Conservation (phyloP, 2,888 invertebrate genomes). For the Ferdinandea cuprea region DNA sequence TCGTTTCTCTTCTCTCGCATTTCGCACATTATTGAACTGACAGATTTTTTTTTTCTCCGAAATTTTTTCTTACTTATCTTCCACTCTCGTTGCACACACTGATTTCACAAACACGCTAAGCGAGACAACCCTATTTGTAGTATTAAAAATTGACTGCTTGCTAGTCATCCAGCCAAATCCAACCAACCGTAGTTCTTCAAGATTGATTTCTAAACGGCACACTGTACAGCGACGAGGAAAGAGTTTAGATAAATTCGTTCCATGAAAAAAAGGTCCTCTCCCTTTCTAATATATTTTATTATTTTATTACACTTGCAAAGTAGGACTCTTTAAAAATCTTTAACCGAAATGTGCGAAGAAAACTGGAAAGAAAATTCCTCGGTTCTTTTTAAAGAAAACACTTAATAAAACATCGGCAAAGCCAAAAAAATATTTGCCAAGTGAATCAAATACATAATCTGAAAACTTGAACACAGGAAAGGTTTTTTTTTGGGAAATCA, state of each 20-base stretch:
- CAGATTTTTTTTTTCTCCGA: slow-evolving; percentile 19
- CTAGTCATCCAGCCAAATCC: too few species aligned
- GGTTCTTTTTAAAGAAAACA: not conserved
- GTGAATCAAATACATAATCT: slow-evolving; percentile 12
- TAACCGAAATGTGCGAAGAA: slow-evolving; percentile 16
- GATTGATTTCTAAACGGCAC: slow-evolving; percentile 64
- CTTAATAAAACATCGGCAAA: slow-evolving; percentile 13
- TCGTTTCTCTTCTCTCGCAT: too few species aligned
- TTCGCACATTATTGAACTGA: slow-evolving; percentile 42
- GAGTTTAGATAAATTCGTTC: slow-evolving; percentile 13
- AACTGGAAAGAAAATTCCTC: not conserved
- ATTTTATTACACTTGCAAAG: slow-evolving; percentile 68
- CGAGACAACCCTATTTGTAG: slow-evolving; percentile 13
- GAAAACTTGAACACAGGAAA: slow-evolving; percentile 1
- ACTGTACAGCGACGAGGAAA: slow-evolving; percentile 13
- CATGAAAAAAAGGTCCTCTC: slow-evolving; percentile 52
- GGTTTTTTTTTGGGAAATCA: not conserved
- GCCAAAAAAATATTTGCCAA: slow-evolving; percentile 17
- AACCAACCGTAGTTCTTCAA: slow-evolving; percentile 51
- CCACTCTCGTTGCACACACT: slow-evolving; percentile 29
- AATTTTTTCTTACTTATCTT: slow-evolving; percentile 16
- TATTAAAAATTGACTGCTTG: slow-evolving; percentile 1
- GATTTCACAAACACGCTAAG: not conserved
- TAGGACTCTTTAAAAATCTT: slow-evolving; percentile 41
- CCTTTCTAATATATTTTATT: slow-evolving; percentile 60